These are phyloP conservation scores for human DNA, from an alignment of 2,113 vertebrate genomes.

Conservation along the genomic window GRCh38 chr6:82379501-82380000, in stretches of 20 bases:
- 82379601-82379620: background rate
- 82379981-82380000: background rate
- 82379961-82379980: background rate
- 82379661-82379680: background rate
- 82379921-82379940: constrained; percentile 9
- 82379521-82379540: background rate
- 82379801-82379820: background rate
- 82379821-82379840: background rate
- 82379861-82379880: background rate
- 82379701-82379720: background rate
- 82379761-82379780: background rate
- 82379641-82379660: background rate
- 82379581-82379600: no score
- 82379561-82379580: background rate
- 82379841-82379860: background rate
- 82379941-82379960: background rate
- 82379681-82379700: background rate
- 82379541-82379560: background rate
- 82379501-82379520: background rate
- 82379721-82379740: background rate
- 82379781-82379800: constrained; percentile 7
- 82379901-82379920: background rate
- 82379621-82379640: no score
- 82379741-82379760: background rate
- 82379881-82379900: background rate